Base-by-base conservation (phyloP, 64 coral and sea anemone genomes). In the Orbicella faveolata region DNA sequence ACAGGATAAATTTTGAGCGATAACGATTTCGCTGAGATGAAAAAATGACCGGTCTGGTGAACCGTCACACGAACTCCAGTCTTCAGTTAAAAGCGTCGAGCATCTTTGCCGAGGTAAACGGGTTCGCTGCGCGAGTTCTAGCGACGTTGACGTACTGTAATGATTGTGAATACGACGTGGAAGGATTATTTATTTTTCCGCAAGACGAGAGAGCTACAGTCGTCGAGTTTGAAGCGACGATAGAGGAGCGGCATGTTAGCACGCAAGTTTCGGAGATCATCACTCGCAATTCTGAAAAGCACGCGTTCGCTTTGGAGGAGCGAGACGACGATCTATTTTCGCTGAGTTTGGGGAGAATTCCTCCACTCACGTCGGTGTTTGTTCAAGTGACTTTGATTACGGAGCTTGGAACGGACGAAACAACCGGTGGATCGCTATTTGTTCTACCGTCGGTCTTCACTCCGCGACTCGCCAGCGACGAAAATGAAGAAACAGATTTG, bases 291-390 rank as follows among this genome's bases (percentile, higher is more conserved):
- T 78, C 87, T 7, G 83, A 93, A 16, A 96, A 96, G 64, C 93
- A 75, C 55, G 20, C 89, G 21, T 94, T 89, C 81, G 44, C 92
- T 65, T 59, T 91, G 11, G 92, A 96, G 30, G 95, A 96, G 34
- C 80, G 95, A 57, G 95, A 96, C 23, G 95, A 96, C 79, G 84
- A 93, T 65, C 69, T 96, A 65, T 96, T 96, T 96, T 93, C 88
- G 75, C 78, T 96, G 12, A 93, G 95, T 87, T 90, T 96, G 21
- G 95, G 95, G 5, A 93, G 95, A 96, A 96, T 96, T 96, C 95
- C 95, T 82, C 83, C 95, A 96, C 95, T 88, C 9, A 79, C 64
- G 9, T 90, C 95, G 11, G 91, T 96, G 75, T 96, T 96, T 96
- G 95, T 94, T 87, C 95, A 96, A 83, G 92, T 96, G 73, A 94